These are phyloP conservation scores for Euwallacea fornicatus DNA, from an alignment of 1,140 invertebrate genomes.

Conservation along the genomic window DNA sequence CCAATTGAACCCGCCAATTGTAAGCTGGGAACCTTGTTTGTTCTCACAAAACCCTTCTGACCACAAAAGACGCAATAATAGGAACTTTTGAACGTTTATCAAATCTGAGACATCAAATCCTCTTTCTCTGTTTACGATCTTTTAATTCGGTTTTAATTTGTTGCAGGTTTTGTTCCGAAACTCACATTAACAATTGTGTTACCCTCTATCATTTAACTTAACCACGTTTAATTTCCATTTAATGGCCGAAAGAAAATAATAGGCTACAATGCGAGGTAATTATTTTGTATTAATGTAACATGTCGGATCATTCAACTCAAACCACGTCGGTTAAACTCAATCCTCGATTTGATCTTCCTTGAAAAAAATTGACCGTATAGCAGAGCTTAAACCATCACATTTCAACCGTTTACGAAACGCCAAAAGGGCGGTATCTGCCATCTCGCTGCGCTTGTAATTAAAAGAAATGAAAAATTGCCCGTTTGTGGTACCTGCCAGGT, in stretches of 20 bases:
- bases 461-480: constrained; percentile 34
- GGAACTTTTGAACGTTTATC: not conserved
- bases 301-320: too few relatives aligned
- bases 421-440: constrained; percentile 31
- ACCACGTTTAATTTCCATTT: constrained; percentile 18
- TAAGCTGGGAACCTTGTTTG: too few relatives aligned
- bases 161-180: constrained; percentile 1
- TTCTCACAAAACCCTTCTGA: not conserved
- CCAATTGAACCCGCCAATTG: too few relatives aligned
- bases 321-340: too few relatives aligned
- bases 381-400: not conserved
- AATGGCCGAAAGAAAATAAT: constrained; percentile 4
- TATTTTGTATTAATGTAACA: too few relatives aligned
- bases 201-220: not conserved
- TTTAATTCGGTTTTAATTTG: constrained; percentile 19
- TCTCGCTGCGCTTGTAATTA: constrained; percentile 28
- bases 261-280: not conserved
- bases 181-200: not conserved
- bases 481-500: constrained; percentile 30
- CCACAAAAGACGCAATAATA: not conserved
- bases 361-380: too few relatives aligned
- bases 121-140: constrained; percentile 7
- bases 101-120: not conserved
- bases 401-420: constrained; percentile 26
- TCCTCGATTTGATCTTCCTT: too few relatives aligned